Conservation (phyloP, 2,797 vertebrate species). For the Myioborus miniatus region DNA sequence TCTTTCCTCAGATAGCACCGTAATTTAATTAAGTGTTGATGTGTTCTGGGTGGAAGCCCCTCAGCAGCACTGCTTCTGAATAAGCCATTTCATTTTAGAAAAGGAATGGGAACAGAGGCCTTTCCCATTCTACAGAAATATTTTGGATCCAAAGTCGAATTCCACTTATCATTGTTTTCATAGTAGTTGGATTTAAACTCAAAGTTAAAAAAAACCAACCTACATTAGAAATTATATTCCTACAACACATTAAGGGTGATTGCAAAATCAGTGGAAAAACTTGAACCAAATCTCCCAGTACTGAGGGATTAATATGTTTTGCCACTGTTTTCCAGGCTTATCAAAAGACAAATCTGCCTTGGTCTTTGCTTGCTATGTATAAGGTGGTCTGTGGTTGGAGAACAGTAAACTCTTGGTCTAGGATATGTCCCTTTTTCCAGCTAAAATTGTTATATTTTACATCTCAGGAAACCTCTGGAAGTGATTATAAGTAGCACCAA, state of each 20-base stretch:
- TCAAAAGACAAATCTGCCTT: neutral
- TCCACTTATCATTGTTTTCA: conserved; percentile 21
- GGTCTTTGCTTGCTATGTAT: neutral
- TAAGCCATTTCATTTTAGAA: neutral
- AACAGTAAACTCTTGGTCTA: neutral
- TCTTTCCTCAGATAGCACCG: neutral
- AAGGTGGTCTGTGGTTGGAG: neutral
- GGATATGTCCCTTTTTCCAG: neutral
- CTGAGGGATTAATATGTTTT: neutral
- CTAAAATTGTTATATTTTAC: neutral
- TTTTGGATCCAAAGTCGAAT: neutral
- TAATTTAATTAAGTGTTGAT: conserved; percentile 15
- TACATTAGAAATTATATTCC: neutral
- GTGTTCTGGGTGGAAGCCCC: conserved; percentile 5
- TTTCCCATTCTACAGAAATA: neutral
- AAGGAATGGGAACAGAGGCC: neutral
- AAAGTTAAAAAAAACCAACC: neutral
- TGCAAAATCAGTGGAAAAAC: neutral
- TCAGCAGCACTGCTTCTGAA: conserved; percentile 14
- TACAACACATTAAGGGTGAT: neutral
- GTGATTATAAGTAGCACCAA: neutral
- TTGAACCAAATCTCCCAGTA: neutral
- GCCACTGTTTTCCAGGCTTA: neutral
- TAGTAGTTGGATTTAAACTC: neutral
- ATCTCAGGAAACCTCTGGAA: neutral